A percentile compares a stretch with the other conserved stretches of the same genome.
Evolutionary conservation across 2,888 invertebrate genomes (phyloP).

Genomic region (Acrobasis consociella): DNA sequence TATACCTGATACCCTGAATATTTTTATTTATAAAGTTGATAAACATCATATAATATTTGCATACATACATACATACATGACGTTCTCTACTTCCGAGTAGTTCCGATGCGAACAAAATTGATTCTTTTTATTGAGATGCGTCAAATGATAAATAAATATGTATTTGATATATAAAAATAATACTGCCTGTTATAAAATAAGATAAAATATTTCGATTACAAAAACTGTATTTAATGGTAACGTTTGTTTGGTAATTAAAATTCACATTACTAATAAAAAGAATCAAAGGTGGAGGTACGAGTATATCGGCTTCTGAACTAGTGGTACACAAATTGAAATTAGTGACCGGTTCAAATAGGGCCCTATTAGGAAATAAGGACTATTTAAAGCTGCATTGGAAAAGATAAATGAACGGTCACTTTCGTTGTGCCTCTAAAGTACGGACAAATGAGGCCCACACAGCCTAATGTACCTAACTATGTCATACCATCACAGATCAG

Average conservation of each 20-base stretch:
- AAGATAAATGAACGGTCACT: conserved; percentile 46
- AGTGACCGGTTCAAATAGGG: conserved; percentile 28
- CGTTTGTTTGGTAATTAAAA: conserved; percentile 55
- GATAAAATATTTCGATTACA: conserved; percentile 44
- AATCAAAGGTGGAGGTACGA: conserved; percentile 48
- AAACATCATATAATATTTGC: conserved; percentile 7
- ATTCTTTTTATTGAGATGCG: conserved; percentile 47
- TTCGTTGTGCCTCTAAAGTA: conserved; percentile 44
- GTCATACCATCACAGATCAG: conserved; percentile 79
- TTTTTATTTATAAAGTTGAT: conserved; percentile 1
- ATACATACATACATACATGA: not conserved
- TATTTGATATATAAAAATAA: conserved; percentile 47
- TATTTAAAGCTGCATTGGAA: conserved; percentile 52
- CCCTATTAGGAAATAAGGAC: conserved; percentile 35
- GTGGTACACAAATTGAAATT: conserved; percentile 36
- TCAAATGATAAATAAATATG: conserved; percentile 40
- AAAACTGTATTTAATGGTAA: conserved; percentile 61
- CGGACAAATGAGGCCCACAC: conserved; percentile 56
- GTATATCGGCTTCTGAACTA: conserved; percentile 43
- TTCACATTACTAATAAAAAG: conserved; percentile 51
- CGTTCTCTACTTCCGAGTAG: conserved; percentile 23
- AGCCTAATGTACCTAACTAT: conserved; percentile 73
- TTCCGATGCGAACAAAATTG: conserved; percentile 31
- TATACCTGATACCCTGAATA: conserved; percentile 22
- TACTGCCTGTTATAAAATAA: conserved; percentile 52